A percentile compares a stretch with the other conserved stretches of the same genome.
phyloP scores from a whole-genome alignment of 35 echinoderm and acorn worm species.

The Lytechinus variegatus region DNA sequence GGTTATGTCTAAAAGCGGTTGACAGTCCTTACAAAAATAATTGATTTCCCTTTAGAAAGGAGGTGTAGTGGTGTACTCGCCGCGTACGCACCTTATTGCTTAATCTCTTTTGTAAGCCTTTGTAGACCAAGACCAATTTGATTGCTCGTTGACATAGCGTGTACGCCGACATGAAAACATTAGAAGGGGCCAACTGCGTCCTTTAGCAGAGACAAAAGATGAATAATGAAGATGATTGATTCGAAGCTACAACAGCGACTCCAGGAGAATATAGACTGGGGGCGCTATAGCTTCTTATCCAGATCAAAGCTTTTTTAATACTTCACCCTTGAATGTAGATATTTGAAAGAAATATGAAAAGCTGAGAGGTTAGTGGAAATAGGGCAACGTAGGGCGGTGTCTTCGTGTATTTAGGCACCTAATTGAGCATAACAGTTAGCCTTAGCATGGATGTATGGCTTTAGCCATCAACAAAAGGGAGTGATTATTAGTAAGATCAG shows the following conservation, averaged over 20 bases:
- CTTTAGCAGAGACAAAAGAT: conserved; percentile 40
- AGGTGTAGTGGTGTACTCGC: conserved; percentile 45
- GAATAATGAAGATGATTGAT: conserved; percentile 51
- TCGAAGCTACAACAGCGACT: not conserved
- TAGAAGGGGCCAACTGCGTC: conserved; percentile 8
- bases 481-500: not conserved
- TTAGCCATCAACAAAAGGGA: conserved; percentile 19
- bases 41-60: conserved; percentile 7
- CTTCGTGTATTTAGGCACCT: not conserved
- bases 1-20: not conserved
- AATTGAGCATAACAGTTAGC: conserved; percentile 50
- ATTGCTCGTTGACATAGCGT: conserved; percentile 53
- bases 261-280: conserved; percentile 23
- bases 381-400: not conserved
- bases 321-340: not conserved
- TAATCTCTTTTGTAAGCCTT: conserved; percentile 33
- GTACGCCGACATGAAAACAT: conserved; percentile 53
- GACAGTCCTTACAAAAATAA: conserved; percentile 21
- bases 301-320: not conserved
- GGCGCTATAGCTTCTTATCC: conserved; percentile 24
- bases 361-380: not conserved
- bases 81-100: conserved; percentile 47
- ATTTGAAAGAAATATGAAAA: not conserved
- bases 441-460: not conserved
- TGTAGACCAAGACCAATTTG: not conserved